Conservation (phyloP, 2,888 invertebrate species). For the Agrotis ipsilon region DNA sequence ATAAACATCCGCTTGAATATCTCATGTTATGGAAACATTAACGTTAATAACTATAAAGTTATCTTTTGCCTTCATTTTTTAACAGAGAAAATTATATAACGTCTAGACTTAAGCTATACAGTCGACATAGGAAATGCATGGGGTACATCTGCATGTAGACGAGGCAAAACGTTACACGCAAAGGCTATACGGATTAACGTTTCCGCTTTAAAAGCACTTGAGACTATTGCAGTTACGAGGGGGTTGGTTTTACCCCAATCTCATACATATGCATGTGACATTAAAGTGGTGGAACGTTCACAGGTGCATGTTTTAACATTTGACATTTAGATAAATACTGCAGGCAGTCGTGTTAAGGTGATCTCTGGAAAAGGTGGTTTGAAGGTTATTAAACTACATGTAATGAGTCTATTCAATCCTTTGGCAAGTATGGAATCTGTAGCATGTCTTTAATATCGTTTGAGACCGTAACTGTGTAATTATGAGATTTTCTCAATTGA, state of each 20-base stretch:
- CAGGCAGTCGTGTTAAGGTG: background rate
- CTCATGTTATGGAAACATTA: constrained; percentile 18
- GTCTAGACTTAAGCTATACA: constrained; percentile 27
- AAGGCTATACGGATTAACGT: constrained; percentile 12
- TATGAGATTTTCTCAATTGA: too few species aligned
- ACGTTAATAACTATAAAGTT: background rate
- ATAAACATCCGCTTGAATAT: background rate
- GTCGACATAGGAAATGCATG: constrained; percentile 14
- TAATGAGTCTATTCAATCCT: constrained; percentile 20
- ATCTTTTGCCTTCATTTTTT: background rate
- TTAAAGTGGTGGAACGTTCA: constrained; percentile 12
- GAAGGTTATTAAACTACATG: background rate
- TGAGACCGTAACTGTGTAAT: background rate
- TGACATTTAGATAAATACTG: constrained; percentile 25
- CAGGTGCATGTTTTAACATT: constrained; percentile 13
- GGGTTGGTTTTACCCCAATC: constrained; percentile 39
- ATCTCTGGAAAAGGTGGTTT: background rate
- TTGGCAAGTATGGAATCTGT: background rate
- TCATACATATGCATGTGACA: constrained; percentile 42
- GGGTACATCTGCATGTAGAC: constrained; percentile 22
- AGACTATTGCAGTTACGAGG: constrained; percentile 10
- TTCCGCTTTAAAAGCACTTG: constrained; percentile 35
- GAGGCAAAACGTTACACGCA: constrained; percentile 14
- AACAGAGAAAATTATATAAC: background rate
- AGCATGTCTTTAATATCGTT: background rate